Conservation (phyloP, 2,797 vertebrate genomes). For the Mycteria americana region DNA sequence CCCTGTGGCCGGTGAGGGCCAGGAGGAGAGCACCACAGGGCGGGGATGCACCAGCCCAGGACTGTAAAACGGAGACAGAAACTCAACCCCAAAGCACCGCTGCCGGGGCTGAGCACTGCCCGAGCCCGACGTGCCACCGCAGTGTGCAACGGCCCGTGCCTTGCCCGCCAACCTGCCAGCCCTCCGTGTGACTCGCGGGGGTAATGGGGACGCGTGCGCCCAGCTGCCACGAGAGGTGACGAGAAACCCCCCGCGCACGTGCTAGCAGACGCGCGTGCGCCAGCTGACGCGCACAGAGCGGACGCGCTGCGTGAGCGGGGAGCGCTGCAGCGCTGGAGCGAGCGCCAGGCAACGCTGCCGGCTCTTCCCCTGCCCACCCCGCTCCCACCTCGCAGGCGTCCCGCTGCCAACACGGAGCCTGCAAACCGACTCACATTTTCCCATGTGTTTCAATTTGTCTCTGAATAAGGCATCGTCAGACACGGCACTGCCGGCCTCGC, state of each 20-base stretch:
- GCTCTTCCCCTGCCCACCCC: background rate
- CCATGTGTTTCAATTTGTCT: slow-evolving; percentile 98
- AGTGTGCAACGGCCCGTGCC: fast-evolving
- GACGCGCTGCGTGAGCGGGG: background rate
- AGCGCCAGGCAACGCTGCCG: background rate
- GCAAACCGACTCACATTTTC: slow-evolving; percentile 88
- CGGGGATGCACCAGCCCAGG: background rate
- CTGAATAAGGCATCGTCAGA: slow-evolving; percentile 96
- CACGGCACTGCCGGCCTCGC: slow-evolving; percentile 79
- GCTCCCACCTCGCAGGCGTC: background rate
- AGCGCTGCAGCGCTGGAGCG: background rate
- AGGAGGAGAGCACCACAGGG: background rate
- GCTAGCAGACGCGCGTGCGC: too few relatives aligned
- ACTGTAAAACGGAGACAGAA: background rate
- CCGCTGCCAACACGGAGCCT: background rate
- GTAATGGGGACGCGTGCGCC: fast-evolving
- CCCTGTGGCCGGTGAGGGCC: background rate
- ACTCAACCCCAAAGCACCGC: background rate
- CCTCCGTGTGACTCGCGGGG: too few relatives aligned
- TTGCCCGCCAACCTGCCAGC: background rate
- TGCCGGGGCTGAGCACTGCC: background rate
- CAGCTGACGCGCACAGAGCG: fast-evolving
- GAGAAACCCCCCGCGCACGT: fast-evolving
- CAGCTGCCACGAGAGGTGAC: background rate
- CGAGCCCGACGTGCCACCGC: background rate